A percentile compares a stretch with the other conserved stretches of the same genome.
These are phyloP conservation scores for Acrobasis repandana DNA, from an alignment of 2,888 invertebrate genomes.

Conservation along the genomic window DNA sequence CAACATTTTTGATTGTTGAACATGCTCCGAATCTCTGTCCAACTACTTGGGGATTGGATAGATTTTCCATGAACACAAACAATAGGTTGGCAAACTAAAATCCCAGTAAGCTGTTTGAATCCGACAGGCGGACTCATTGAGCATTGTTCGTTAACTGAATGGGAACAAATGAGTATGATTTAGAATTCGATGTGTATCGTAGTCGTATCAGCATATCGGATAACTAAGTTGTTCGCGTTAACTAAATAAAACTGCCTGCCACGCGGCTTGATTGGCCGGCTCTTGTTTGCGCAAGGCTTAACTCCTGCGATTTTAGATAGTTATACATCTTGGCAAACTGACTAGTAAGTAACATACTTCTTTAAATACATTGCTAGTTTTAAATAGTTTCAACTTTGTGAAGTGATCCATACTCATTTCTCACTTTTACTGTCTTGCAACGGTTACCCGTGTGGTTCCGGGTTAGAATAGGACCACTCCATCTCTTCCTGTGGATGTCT, in stretches of 20 bases:
- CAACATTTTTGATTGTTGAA: conserved; percentile 5
- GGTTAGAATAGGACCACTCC: no score
- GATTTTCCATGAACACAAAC: conserved; percentile 42
- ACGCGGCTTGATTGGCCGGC: not conserved
- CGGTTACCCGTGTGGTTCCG: no score
- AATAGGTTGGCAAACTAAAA: conserved; percentile 45
- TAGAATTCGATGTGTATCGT: conserved; percentile 59
- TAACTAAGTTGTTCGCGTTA: conserved; percentile 38
- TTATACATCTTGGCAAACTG: no score
- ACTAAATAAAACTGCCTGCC: conserved; percentile 51
- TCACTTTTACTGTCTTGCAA: no score
- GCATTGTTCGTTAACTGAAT: conserved; percentile 68
- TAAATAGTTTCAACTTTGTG: no score
- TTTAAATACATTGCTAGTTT: no score
- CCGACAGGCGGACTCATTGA: conserved; percentile 52
- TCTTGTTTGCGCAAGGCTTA: not conserved
- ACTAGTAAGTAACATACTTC: no score
- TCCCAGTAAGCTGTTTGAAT: conserved; percentile 54
- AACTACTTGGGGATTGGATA: conserved; percentile 39
- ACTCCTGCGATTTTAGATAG: not conserved
- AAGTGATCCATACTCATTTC: no score
- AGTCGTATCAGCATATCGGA: conserved; percentile 60
- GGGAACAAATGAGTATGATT: conserved; percentile 74
- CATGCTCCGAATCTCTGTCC: conserved; percentile 26
- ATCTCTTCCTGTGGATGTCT: no score